Evolutionary conservation across 1,140 invertebrate species (phyloP).

Genomic region (Coboldia fuscipes): DNA sequence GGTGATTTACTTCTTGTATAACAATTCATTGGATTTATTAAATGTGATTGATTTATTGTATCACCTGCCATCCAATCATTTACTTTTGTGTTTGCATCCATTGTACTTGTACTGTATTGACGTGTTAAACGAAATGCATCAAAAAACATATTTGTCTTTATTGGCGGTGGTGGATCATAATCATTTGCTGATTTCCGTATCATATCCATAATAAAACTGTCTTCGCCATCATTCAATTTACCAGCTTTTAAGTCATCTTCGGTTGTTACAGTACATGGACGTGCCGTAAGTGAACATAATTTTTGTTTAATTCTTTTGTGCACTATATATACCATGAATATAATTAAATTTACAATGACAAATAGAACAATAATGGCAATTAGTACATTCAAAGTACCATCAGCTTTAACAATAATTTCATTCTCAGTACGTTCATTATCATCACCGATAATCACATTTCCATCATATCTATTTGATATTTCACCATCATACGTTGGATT

Average conservation of each 20-base stretch:
- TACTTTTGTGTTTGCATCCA: conserved; percentile 66
- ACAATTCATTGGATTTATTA: neutral
- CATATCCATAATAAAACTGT: conserved; percentile 16
- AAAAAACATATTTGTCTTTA: no score
- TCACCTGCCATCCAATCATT: conserved; percentile 64
- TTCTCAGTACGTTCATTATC: neutral
- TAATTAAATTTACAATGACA: conserved; percentile 51
- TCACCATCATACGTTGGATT: neutral
- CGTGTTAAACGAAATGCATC: conserved; percentile 37
- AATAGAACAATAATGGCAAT: conserved; percentile 58
- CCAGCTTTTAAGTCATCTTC: conserved; percentile 19
- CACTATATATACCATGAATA: conserved; percentile 14
- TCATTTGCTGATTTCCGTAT: conserved; percentile 24
- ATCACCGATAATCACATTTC: neutral
- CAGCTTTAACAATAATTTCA: conserved; percentile 16
- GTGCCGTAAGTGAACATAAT: conserved; percentile 14
- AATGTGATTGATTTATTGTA: conserved; percentile 22
- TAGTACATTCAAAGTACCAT: conserved; percentile 40
- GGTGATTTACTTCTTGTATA: conserved; percentile 11
- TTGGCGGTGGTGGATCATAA: conserved; percentile 25
- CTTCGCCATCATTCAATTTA: conserved; percentile 17
- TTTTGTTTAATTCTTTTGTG: conserved; percentile 10
- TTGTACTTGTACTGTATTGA: conserved; percentile 52
- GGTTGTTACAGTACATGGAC: no score
- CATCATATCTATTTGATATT: no score